phyloP scores from a whole-genome alignment of 2,888 invertebrate genomes.

The Sceliomorpha sp. region DNA sequence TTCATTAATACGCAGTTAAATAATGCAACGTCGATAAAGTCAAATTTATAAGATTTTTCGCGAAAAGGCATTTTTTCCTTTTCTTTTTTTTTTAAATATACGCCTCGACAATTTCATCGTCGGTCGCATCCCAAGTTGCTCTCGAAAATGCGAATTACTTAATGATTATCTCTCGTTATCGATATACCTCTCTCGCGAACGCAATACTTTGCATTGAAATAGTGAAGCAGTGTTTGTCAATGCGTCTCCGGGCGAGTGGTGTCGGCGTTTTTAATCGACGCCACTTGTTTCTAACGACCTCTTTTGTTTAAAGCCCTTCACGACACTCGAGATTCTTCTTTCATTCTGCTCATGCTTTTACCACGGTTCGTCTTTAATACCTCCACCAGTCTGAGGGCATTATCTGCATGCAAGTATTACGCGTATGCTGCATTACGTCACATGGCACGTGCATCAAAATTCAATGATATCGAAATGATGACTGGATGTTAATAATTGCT shows the following conservation, averaged over 20 bases:
- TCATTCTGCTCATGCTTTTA: conserved; percentile 38
- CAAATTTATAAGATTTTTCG: too few relatives aligned
- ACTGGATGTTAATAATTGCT: conserved; percentile 6
- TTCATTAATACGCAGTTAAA: too few relatives aligned
- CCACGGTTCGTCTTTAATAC: conserved; percentile 42
- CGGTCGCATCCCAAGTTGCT: too few relatives aligned
- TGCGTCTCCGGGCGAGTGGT: conserved; percentile 64
- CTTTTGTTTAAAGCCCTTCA: conserved; percentile 73
- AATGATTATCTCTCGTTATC: too few relatives aligned
- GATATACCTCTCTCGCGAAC: not conserved
- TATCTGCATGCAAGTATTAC: conserved; percentile 40
- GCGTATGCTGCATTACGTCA: conserved; percentile 14
- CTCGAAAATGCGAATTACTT: too few relatives aligned
- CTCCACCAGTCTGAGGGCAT: conserved; percentile 15
- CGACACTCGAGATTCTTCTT: conserved; percentile 53
- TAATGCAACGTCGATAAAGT: too few relatives aligned
- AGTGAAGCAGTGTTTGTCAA: conserved; percentile 67
- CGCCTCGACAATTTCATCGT: too few relatives aligned
- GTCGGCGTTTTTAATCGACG: conserved; percentile 74
- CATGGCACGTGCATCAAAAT: conserved; percentile 31
- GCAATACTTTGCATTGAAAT: conserved; percentile 31
- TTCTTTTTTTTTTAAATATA: too few relatives aligned
- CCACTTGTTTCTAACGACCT: conserved; percentile 77
- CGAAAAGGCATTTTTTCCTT: too few relatives aligned
- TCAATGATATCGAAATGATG: conserved; percentile 27